Base-by-base conservation (phyloP, 2,888 invertebrate genomes). In the Melolontha melolontha region DNA sequence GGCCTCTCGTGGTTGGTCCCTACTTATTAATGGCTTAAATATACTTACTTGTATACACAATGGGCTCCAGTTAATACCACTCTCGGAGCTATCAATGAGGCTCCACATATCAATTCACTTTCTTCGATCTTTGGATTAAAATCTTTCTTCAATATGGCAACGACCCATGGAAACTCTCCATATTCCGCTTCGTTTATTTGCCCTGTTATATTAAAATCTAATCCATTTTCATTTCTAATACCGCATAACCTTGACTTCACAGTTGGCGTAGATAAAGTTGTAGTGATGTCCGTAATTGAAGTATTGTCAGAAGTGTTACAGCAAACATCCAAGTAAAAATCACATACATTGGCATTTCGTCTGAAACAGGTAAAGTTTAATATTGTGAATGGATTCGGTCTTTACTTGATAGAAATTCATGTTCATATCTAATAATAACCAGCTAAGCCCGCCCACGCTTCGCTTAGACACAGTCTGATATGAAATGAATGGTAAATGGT, bases 81-180 rank as follows among this genome's bases (percentile, higher is more conserved):
- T 59, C 85, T 85, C 0, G 89, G 90, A 70, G 93, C 91, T 72
- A 95, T 93, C 6, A 95, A 83, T 0, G 94, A 89, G 0, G 93
- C 95, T 0, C 95, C 95, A 44, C 94, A 94, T 14, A 91, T 86
- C 4, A 88, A 84, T 78, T 86, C 87, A 49, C 86, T 84, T 0
- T 84, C 82, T 0, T 57, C 51, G 8, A 12, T n/a, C 4, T 83
- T 79, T 0, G 83, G 84, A 11, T 86, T 85, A 70, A 88, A 87
- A 44, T 62, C 41, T 69, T 87, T 85, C 63, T 86, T 84, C 69
- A 92, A 81, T 27, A 93, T 84, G 0, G 92, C 93, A 0, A 91
- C 89, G 90, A 93, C 92, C 94, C 94, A 94, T 0, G 94, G 93
- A 79, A 92, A 93, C 81, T 94, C 94, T 0, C 89, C 93, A 72